These are phyloP conservation scores for Chaunax sp. DNA, from an alignment of 2,797 vertebrate species.

Conservation along the genomic window DNA sequence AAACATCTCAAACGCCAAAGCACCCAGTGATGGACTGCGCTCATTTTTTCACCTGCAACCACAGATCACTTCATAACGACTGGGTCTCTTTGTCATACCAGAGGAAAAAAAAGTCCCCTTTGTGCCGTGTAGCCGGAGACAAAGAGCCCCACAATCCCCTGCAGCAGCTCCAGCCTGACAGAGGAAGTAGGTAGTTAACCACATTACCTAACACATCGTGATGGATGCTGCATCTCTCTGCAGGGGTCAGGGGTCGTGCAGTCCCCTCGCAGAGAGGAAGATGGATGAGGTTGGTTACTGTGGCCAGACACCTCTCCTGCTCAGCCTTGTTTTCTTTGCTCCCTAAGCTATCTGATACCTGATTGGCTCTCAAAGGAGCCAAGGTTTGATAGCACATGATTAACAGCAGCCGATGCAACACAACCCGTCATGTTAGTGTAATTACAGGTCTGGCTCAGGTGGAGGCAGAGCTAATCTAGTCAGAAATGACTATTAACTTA, in stretches of 20 bases:
- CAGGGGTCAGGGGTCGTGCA: conserved; percentile 78
- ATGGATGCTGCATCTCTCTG: conserved; percentile 84
- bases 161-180: conserved; percentile 51
- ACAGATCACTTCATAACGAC: conserved; percentile 57
- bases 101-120: conserved; percentile 40
- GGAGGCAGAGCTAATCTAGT: conserved; percentile 41
- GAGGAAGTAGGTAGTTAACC: conserved; percentile 79
- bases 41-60: conserved; percentile 61
- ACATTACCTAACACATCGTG: conserved; percentile 81
- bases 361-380: conserved; percentile 66
- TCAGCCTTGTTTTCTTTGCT: conserved; percentile 79
- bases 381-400: conserved; percentile 78
- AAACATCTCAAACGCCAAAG: conserved; percentile 38
- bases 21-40: conserved; percentile 47
- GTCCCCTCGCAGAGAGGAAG: conserved; percentile 72
- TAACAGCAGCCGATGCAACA: conserved; percentile 63
- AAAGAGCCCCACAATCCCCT: conserved; percentile 38
- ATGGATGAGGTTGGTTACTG: conserved; percentile 78
- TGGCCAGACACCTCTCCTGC: conserved; percentile 71
- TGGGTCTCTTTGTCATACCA: conserved; percentile 39
- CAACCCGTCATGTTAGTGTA: conserved; percentile 60
- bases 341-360: conserved; percentile 77
- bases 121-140: conserved; percentile 57
- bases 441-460: conserved; percentile 73
- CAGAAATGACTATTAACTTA: conserved; percentile 53